phyloP scores from a whole-genome alignment of 2,797 vertebrate species.

The Sebastiscus tertius region DNA sequence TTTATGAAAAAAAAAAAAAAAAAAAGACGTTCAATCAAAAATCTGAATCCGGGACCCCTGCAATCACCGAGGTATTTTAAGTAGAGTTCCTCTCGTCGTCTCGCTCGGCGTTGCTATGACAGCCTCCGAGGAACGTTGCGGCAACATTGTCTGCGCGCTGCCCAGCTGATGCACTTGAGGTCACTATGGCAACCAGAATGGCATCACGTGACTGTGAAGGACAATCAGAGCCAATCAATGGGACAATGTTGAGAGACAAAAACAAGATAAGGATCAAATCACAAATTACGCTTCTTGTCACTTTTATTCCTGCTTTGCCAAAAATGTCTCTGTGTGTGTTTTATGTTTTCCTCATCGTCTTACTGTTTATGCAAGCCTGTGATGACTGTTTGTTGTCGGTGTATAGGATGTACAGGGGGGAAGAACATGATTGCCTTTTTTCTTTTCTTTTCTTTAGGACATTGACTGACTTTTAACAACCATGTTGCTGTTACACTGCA shows the following conservation, averaged over 20 bases:
- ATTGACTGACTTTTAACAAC: conserved; percentile 80
- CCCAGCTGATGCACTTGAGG: conserved; percentile 83
- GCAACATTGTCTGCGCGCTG: conserved; percentile 69
- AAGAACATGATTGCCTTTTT: conserved; percentile 77
- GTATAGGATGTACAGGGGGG: conserved; percentile 77
- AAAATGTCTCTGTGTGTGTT: conserved; percentile 63
- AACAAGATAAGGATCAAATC: conserved; percentile 78
- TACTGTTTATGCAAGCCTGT: conserved; percentile 85
- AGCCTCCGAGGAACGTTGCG: conserved; percentile 71
- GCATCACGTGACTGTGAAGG: conserved; percentile 85
- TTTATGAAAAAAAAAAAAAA: conserved; percentile 53
- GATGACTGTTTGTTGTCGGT: conserved; percentile 76
- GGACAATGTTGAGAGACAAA: conserved; percentile 73
- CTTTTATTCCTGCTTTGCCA: conserved; percentile 88
- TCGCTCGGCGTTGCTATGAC: conserved; percentile 75
- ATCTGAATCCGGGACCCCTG: conserved; percentile 80
- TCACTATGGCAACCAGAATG: conserved; percentile 80
- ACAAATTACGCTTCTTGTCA: conserved; percentile 83
- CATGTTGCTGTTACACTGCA: conserved; percentile 86
- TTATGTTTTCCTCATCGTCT: conserved; percentile 70
- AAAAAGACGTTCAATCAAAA: conserved; percentile 74
- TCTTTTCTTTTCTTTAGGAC: conserved; percentile 56
- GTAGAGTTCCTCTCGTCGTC: conserved; percentile 64
- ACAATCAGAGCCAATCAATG: conserved; percentile 87
- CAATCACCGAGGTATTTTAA: conserved; percentile 76